Conservation (phyloP, 1,140 invertebrate species). For the Papilio polyxenes region DNA sequence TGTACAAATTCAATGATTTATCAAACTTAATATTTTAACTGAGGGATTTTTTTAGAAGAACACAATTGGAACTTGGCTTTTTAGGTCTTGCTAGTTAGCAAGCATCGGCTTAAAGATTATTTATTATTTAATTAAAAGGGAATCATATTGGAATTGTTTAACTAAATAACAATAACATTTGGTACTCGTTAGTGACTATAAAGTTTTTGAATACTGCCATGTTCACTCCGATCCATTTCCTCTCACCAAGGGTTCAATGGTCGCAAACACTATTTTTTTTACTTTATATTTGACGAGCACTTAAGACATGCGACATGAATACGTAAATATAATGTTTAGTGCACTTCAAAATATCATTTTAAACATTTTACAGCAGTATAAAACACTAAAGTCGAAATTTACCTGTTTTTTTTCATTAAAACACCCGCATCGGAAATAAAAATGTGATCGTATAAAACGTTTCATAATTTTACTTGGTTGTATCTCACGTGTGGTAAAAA, state of each 20-base stretch:
- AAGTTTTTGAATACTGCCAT: neutral
- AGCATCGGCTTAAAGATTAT: neutral
- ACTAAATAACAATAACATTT: neutral
- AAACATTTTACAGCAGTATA: slow-evolving; percentile 29
- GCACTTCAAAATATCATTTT: slow-evolving; percentile 33
- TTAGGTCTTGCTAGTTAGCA: too few species aligned
- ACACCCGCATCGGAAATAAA: slow-evolving; percentile 20
- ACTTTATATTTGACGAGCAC: slow-evolving; percentile 8
- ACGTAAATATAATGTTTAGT: slow-evolving; percentile 29
- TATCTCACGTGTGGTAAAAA: slow-evolving; percentile 1
- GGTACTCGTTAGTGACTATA: neutral
- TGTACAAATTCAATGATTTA: neutral
- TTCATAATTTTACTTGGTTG: slow-evolving; percentile 8
- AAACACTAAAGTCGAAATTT: slow-evolving; percentile 17
- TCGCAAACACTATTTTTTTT: slow-evolving; percentile 25
- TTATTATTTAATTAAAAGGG: neutral
- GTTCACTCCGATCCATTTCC: neutral
- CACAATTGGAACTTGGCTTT: too few species aligned
- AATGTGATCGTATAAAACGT: slow-evolving; percentile 6
- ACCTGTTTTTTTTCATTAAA: slow-evolving; percentile 20
- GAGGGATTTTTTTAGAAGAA: too few species aligned
- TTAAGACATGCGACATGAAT: slow-evolving; percentile 25
- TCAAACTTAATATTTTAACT: neutral
- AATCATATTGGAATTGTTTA: neutral
- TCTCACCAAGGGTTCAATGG: slow-evolving; percentile 18